Conservation (phyloP, 2,888 invertebrate species). For the Drosophila phalerata region DNA sequence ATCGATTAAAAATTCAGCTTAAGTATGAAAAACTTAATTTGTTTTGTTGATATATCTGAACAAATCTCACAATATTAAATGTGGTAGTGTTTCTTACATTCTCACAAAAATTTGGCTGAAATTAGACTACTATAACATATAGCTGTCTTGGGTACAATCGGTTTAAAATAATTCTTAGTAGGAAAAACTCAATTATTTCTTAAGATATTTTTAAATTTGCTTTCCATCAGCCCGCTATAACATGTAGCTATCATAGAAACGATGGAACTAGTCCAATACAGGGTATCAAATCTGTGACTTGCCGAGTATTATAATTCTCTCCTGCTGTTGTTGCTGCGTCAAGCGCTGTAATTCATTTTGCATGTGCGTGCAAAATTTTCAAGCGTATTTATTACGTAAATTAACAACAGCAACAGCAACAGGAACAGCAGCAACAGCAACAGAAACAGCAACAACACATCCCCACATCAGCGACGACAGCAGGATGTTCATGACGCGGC, state of each 20-base stretch:
- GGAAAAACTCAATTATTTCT: background rate
- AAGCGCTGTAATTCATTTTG: slow-evolving; percentile 78
- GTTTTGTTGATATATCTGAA: background rate
- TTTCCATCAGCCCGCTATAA: too few species aligned
- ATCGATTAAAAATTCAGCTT: too few species aligned
- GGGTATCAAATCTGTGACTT: background rate
- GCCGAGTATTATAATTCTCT: background rate
- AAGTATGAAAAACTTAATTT: background rate
- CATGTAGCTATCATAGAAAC: background rate
- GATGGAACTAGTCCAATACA: background rate
- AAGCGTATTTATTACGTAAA: slow-evolving; percentile 80
- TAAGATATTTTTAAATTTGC: too few species aligned
- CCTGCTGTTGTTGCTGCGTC: slow-evolving; percentile 34
- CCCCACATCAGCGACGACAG: slow-evolving; percentile 69
- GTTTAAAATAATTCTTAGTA: too few species aligned
- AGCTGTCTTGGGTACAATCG: too few species aligned
- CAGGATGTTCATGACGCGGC: slow-evolving; percentile 78
- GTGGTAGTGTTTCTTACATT: background rate
- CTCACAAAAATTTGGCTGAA: background rate
- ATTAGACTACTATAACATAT: too few species aligned
- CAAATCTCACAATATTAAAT: background rate
- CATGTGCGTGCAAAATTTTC: slow-evolving; percentile 80
- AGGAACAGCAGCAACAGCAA: slow-evolving; percentile 36
- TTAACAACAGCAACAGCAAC: slow-evolving; percentile 62
- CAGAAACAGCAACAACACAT: slow-evolving; percentile 31